These are phyloP conservation scores for Phycodurus eques DNA, from an alignment of 2,113 vertebrate genomes.

Conservation along the genomic window DNA sequence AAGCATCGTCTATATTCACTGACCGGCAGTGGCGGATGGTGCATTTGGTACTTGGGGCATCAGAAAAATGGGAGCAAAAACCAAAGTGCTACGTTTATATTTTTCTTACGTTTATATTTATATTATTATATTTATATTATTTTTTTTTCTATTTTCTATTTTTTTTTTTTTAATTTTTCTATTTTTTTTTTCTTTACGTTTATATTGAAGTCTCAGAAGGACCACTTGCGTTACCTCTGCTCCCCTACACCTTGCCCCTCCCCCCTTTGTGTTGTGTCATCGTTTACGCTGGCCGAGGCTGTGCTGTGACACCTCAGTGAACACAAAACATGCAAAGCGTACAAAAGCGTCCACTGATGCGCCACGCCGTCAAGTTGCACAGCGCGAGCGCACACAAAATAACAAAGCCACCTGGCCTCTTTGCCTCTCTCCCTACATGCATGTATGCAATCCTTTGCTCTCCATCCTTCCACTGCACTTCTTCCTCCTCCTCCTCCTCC, in stretches of 20 bases:
- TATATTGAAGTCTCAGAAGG: not conserved
- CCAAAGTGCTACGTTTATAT: too few relatives aligned
- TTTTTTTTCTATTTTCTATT: too few relatives aligned
- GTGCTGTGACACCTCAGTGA: slow-evolving; percentile 6
- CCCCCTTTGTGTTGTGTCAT: not conserved
- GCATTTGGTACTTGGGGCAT: not conserved
- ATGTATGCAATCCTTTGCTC: not conserved
- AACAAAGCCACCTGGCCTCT: slow-evolving; percentile 46
- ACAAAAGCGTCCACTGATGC: slow-evolving; percentile 2
- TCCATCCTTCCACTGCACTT: slow-evolving; percentile 26
- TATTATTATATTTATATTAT: too few relatives aligned
- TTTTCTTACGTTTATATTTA: too few relatives aligned
- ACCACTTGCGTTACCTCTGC: not conserved
- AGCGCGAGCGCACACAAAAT: slow-evolving; percentile 10
- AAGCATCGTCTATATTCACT: not conserved
- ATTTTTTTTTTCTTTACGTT: too few relatives aligned
- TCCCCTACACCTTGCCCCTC: not conserved
- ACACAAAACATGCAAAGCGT: slow-evolving; percentile 18
- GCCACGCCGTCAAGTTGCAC: slow-evolving; percentile 24
- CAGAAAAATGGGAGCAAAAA: not conserved
- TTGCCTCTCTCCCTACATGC: slow-evolving; percentile 16
- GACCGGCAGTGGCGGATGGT: not conserved
- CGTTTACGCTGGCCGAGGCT: not conserved
- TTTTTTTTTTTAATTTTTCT: too few relatives aligned
- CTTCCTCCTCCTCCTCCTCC: not conserved